Percentiles rank a stretch among this genome's conserved stretches.
phyloP scores from a whole-genome alignment of 2,888 invertebrate species.

The Orthonevra nobilis region DNA sequence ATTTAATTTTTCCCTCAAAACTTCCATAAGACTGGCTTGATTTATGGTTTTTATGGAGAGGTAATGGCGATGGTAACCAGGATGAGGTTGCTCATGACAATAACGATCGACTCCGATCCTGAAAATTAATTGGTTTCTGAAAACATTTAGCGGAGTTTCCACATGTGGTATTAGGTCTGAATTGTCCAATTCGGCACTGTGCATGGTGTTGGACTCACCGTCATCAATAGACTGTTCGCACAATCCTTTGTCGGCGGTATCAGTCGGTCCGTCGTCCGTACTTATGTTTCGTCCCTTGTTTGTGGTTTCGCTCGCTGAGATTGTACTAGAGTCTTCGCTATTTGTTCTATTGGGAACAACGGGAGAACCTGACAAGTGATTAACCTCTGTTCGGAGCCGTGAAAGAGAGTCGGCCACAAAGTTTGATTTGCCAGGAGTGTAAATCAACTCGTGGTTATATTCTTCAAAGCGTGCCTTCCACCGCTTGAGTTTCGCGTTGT shows the following conservation, averaged over 20 bases:
- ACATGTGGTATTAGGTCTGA: too few species aligned
- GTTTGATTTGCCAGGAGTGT: conserved; percentile 2
- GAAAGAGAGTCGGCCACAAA: conserved; percentile 17
- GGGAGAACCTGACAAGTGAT: neutral
- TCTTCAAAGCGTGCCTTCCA: conserved; percentile 36
- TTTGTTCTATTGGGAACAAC: too few species aligned
- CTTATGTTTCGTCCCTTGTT: neutral
- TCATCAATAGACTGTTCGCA: neutral
- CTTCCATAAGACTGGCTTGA: neutral
- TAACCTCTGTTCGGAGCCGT: neutral
- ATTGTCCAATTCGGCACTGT: neutral
- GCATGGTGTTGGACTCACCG: neutral
- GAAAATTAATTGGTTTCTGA: too few species aligned
- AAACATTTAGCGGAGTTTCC: too few species aligned
- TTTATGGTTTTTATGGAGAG: too few species aligned
- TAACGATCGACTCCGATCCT: too few species aligned
- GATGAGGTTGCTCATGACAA: too few species aligned
- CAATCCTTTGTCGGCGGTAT: neutral
- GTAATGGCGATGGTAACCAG: too few species aligned
- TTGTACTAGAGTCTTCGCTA: neutral
- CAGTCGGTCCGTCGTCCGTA: neutral
- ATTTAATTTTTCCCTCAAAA: neutral
- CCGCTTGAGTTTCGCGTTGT: conserved; percentile 7
- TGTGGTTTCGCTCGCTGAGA: neutral
- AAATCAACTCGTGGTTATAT: conserved; percentile 21